Evolutionary conservation across 2,113 vertebrate genomes (phyloP).

Genomic region (Hypanus sabinus): DNA sequence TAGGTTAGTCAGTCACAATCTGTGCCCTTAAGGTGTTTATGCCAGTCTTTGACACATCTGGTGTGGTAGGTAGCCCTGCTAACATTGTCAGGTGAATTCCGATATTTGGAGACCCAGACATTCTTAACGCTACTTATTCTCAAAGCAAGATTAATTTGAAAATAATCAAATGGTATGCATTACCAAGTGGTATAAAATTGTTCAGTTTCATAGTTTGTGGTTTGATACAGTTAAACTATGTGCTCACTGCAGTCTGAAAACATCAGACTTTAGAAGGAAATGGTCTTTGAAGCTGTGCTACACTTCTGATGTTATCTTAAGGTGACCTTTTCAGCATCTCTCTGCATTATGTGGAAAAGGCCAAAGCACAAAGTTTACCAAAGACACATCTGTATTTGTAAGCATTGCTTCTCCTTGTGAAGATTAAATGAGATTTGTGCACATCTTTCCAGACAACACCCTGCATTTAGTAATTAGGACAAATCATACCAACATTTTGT

Average conservation of each 20-base stretch:
- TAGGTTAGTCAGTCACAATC: neutral
- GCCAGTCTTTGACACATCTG: neutral
- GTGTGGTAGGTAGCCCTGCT: neutral
- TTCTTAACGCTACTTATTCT: neutral
- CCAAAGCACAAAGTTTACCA: neutral
- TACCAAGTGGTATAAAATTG: neutral
- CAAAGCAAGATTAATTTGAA: neutral
- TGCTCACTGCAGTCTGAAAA: neutral
- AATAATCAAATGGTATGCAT: neutral
- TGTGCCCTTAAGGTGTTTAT: neutral
- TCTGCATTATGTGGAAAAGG: neutral
- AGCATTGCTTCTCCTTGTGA: neutral
- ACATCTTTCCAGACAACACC: neutral
- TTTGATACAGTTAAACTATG: neutral
- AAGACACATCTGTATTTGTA: neutral
- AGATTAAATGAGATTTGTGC: neutral
- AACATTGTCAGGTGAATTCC: neutral
- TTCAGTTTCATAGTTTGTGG: neutral
- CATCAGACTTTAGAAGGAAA: conserved; percentile 22
- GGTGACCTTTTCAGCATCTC: conserved; percentile 14
- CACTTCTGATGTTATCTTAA: neutral
- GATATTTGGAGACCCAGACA: neutral
- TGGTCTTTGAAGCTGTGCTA: conserved; percentile 10
- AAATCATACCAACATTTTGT: neutral
- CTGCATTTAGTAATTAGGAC: neutral